A percentile compares a stretch with the other conserved stretches of the same genome.
phyloP scores from a whole-genome alignment of 2,888 invertebrate species.

The Sipha maydis region DNA sequence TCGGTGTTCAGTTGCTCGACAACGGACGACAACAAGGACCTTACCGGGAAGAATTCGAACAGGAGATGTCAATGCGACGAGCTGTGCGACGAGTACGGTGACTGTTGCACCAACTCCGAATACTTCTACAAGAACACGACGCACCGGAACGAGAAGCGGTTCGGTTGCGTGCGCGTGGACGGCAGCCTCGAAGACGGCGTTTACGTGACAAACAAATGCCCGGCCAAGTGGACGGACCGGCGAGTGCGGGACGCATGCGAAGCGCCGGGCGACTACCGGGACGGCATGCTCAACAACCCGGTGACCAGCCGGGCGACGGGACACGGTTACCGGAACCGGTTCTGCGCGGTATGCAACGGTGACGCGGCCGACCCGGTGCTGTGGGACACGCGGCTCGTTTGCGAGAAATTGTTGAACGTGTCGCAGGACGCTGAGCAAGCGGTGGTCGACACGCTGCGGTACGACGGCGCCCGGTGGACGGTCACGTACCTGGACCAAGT shows the following conservation, averaged over 20 bases:
- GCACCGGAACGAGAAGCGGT: slow-evolving; percentile 65
- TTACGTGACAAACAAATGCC: slow-evolving; percentile 68
- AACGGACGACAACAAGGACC: neutral
- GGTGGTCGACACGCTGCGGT: slow-evolving; percentile 6
- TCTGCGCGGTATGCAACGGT: slow-evolving; percentile 69
- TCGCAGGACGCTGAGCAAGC: neutral
- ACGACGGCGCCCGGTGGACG: slow-evolving; percentile 47
- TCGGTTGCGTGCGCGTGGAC: slow-evolving; percentile 67
- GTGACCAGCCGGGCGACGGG: slow-evolving; percentile 65
- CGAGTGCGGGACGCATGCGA: slow-evolving; percentile 65
- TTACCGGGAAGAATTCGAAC: neutral
- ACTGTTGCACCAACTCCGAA: slow-evolving; percentile 69
- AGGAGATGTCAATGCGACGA: slow-evolving; percentile 69
- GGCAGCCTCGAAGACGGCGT: slow-evolving; percentile 68
- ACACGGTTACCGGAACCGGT: slow-evolving; percentile 67
- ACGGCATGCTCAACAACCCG: slow-evolving; percentile 64
- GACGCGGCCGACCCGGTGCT: slow-evolving; percentile 66
- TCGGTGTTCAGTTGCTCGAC: slow-evolving; percentile 25
- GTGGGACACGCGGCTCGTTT: slow-evolving; percentile 68
- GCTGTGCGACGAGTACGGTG: slow-evolving; percentile 68
- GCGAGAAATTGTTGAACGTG: slow-evolving; percentile 12
- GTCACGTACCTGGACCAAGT: neutral
- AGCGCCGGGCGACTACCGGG: slow-evolving; percentile 57
- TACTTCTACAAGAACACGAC: slow-evolving; percentile 65
- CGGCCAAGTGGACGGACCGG: slow-evolving; percentile 67